Base-by-base conservation (phyloP, 2,797 vertebrate genomes). In the Chelidonichthys spinosus region DNA sequence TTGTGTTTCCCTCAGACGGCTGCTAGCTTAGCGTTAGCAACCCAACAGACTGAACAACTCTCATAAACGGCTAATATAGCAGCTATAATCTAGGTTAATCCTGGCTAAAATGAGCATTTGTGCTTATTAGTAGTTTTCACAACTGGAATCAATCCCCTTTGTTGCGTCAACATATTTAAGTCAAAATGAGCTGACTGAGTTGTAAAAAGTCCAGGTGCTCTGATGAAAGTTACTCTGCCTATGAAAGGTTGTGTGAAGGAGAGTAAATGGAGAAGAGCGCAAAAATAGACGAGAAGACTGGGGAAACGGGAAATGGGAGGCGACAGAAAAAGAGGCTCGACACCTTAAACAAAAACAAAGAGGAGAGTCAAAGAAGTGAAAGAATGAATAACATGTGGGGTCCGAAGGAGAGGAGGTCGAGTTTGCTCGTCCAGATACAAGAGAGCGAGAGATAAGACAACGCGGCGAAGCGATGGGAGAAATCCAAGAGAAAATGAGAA, bases 361-460 rank as follows among this genome's bases (percentile, higher is more conserved):
- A 65, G 54, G 18, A 66, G 43, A 59, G 32, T 25, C 17, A 62
- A 47, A 76, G 37, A 52, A 50, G 25, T 37, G 36, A 15, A 71
- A n/a, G 8, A 15, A 40, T 61, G 25, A 64, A 50, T 54, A 2
- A 39, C 76, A 66, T 61, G 35, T 53, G 43, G 49, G 60, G 60
- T 68, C 25, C 58, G 74, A 55, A 32, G 15, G 9, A 67, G 44
- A 70, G 13, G 58, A 63, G 44, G 42, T 71, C 1, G 5, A 69
- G 49, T 68, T 44, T 55, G 43, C 17, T 54, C 3, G 3, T 54
- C 32, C 56, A 42, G 66, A 72, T 55, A 46, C 39, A 54, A 64
- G 50, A 82, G 43, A 56, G 49, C 10, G 11, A 76, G 46, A 78
- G 59, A 75, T 68, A 46, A 76, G 65, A 73, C 62, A 65, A 61